Base-by-base conservation (phyloP, 2,113 vertebrate genomes). In the Ophiodon elongatus region DNA sequence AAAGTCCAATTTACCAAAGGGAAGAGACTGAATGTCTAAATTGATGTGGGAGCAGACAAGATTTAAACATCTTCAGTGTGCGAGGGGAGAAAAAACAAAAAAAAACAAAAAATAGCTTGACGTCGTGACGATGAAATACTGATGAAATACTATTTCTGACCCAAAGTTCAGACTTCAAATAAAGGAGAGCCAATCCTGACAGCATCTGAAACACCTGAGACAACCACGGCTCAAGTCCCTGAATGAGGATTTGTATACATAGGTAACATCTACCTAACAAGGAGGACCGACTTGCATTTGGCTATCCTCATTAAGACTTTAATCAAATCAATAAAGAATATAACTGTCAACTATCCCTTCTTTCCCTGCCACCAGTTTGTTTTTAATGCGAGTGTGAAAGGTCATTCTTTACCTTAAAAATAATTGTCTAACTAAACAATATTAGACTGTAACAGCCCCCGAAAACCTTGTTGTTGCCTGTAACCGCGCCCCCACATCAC, bases 1-100 rank as follows among this genome's bases (percentile, higher is more conserved):
- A 80, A 84, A 43, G 31, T 78, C 63, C 10, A 59, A 78, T 84
- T 78, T 77, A 66, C 79, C 56, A 71, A 76, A 2, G 23, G 56
- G 70, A 57, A 21, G 11, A 67, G 14, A 72, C 35, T 60, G n/a
- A 70, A 56, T 39, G 37, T 62, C 37, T 76, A n/a, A 59, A 68
- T 47, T 27, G 41, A 67, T 25, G 41, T 60, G n/a, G 33, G 57
- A 62, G 62, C 23, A 33, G 19, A 72, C 9, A 0, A 23, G 39
- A 71, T 39, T 27, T 4, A 72, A 73, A 79, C 6, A 0, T 35
- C 8, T 6, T 9, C 1, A 63, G 29, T 0, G 29, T 25, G 62
- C 25, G 63, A 35, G 27, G 70, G 56, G 68, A 6, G 54, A 25
- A 59, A 8, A 10, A 17, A n/a, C n/a, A n/a, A n/a, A n/a, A n/a